These are phyloP conservation scores for Chydorus sphaericus DNA, from an alignment of 2,888 invertebrate genomes.

Conservation along the genomic window DNA sequence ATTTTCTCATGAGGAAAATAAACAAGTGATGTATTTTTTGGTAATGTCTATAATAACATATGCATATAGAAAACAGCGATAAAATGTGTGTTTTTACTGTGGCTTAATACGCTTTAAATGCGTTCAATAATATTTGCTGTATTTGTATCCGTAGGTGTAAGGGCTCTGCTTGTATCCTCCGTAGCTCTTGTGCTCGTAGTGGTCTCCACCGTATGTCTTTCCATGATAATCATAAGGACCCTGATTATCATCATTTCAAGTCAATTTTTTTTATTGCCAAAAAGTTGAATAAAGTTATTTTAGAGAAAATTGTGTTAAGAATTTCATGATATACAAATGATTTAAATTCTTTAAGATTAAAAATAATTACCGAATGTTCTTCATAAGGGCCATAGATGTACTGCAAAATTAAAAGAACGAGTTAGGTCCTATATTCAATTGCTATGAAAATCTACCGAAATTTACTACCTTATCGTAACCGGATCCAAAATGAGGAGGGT, in stretches of 20 bases:
- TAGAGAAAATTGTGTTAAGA: not conserved
- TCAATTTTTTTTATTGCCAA: not conserved
- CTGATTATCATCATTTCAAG: not conserved
- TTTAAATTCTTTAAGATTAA: not conserved
- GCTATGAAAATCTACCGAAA: too few relatives aligned
- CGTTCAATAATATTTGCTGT: not conserved
- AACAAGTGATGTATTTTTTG: not conserved
- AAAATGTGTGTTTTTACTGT: not conserved
- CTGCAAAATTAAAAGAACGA: too few relatives aligned
- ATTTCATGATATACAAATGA: not conserved
- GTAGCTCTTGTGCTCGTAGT: not conserved
- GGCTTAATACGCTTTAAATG: too few relatives aligned
- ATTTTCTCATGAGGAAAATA: too few relatives aligned
- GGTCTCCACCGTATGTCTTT: not conserved
- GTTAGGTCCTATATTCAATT: too few relatives aligned
- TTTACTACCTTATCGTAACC: not conserved
- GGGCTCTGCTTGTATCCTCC: not conserved
- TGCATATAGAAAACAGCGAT: too few relatives aligned
- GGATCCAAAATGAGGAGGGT: not conserved
- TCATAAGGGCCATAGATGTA: not conserved
- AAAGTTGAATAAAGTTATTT: too few relatives aligned
- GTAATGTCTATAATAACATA: too few relatives aligned
- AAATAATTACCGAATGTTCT: not conserved
- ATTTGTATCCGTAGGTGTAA: not conserved
- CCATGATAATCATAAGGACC: not conserved